These are phyloP conservation scores for Anolis apletophallus DNA, from an alignment of 2,797 vertebrate species.

Conservation along the genomic window DNA sequence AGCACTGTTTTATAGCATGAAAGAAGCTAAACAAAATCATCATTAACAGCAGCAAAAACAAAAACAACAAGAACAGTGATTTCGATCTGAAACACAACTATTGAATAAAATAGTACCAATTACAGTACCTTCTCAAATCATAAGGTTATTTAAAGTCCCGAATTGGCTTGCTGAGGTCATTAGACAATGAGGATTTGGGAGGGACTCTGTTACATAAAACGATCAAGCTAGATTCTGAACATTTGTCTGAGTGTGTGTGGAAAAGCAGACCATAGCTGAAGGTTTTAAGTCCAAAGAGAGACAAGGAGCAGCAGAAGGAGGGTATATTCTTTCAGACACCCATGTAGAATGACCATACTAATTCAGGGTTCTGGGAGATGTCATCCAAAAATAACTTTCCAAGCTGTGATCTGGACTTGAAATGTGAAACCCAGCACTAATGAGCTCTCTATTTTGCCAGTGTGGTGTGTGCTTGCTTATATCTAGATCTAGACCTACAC, in stretches of 20 bases:
- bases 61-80: neutral
- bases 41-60: too few species aligned
- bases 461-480: neutral
- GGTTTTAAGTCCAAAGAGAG: neutral
- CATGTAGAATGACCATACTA: too few species aligned
- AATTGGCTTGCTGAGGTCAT: neutral
- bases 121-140: neutral
- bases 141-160: constrained; percentile 1
- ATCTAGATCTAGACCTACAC: too few species aligned
- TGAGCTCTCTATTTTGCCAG: neutral
- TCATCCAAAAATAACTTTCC: too few species aligned
- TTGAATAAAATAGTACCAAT: neutral
- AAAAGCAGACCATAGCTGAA: neutral
- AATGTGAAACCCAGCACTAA: neutral
- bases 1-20: too few species aligned
- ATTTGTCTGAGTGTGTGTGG: neutral
- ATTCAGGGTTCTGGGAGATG: too few species aligned
- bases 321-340: too few species aligned
- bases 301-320: too few species aligned
- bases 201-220: neutral
- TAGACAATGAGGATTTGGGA: neutral
- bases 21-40: too few species aligned
- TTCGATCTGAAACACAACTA: neutral
- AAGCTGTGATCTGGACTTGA: neutral
- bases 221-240: neutral